Conservation (phyloP, 2,113 vertebrate species). For the Cheilinus undulatus region DNA sequence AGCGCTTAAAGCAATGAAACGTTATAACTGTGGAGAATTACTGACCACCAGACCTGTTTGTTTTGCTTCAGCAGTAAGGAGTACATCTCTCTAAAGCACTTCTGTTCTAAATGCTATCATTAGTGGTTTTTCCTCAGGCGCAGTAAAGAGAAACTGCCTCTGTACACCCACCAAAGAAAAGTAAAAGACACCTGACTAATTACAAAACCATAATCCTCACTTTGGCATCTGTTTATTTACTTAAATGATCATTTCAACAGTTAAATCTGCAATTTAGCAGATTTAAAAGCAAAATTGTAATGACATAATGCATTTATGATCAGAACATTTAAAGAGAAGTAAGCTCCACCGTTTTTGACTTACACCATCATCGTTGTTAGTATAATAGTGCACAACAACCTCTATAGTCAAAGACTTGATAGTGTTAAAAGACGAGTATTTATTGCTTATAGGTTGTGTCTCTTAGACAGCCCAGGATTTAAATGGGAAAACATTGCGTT, state of each 20-base stretch:
- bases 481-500: no score
- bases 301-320: no score
- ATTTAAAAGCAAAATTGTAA: not conserved
- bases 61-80: not conserved
- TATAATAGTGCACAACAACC: no score
- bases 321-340: no score
- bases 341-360: no score
- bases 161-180: not conserved
- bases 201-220: not conserved
- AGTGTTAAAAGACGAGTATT: no score
- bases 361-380: no score
- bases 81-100: not conserved
- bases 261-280: not conserved
- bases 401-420: no score
- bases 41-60: slow-evolving; percentile 1
- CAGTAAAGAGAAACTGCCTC: not conserved
- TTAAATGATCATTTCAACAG: no score
- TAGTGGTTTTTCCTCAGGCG: not conserved
- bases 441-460: no score
- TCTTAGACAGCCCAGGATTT: no score
- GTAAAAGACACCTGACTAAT: not conserved
- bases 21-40: not conserved
- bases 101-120: not conserved
- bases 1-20: not conserved
- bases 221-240: not conserved